Evolutionary conservation across 2,888 invertebrate genomes (phyloP).

Genomic region (Nomada fabriciana): DNA sequence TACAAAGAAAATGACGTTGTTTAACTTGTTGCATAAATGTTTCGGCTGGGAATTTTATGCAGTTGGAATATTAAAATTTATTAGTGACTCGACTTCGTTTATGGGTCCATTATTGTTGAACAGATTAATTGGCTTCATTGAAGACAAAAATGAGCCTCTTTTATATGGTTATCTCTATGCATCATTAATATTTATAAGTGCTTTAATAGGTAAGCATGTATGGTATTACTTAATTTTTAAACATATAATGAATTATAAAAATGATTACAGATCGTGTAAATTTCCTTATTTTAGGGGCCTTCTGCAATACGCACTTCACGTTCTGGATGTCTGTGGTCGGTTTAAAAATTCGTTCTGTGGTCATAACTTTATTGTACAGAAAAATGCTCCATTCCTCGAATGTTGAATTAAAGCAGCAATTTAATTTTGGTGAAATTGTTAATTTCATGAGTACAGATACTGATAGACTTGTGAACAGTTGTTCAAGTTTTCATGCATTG

Average conservation of each 20-base stretch:
- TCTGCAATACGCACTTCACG: slow-evolving; percentile 95
- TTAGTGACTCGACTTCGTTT: slow-evolving; percentile 94
- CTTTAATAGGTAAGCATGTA: slow-evolving; percentile 88
- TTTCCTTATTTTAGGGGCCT: slow-evolving; percentile 86
- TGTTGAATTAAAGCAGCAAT: slow-evolving; percentile 81
- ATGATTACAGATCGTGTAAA: slow-evolving; percentile 11
- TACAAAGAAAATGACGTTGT: slow-evolving; percentile 85
- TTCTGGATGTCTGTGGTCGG: slow-evolving; percentile 94
- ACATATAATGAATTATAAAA: slow-evolving; percentile 55
- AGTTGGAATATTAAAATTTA: slow-evolving; percentile 92
- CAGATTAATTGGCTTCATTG: slow-evolving; percentile 91
- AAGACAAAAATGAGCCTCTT: slow-evolving; percentile 89
- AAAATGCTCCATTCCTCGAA: slow-evolving; percentile 86
- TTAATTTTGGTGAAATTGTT: slow-evolving; percentile 93
- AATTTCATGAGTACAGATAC: slow-evolving; percentile 99
- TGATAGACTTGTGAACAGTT: slow-evolving; percentile 97
- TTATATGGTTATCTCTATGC: slow-evolving; percentile 89
- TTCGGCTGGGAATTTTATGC: slow-evolving; percentile 94
- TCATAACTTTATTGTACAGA: slow-evolving; percentile 93
- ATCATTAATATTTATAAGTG: slow-evolving; percentile 87
- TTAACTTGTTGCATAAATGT: slow-evolving; percentile 90
- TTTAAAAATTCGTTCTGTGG: slow-evolving; percentile 93
- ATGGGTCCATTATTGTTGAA: slow-evolving; percentile 95
- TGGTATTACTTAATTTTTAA: not conserved
- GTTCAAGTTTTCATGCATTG: slow-evolving; percentile 97